Conservation (phyloP, 2,888 invertebrate genomes). For the Dryomyza anilis region DNA sequence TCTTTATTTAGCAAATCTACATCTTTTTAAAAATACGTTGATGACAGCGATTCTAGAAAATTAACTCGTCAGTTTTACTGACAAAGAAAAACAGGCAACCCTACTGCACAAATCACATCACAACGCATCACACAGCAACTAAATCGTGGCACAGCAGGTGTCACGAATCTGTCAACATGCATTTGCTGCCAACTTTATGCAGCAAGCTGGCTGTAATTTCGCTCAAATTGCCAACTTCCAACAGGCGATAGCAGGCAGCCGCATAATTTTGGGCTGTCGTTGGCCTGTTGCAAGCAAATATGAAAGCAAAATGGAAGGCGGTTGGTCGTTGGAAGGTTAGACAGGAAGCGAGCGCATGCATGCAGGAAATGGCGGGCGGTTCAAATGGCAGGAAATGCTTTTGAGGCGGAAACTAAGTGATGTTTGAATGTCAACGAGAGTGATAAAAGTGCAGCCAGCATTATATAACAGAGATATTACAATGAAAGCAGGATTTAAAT, state of each 20-base stretch:
- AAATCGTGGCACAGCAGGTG: conserved; percentile 7
- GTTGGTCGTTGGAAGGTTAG: too few relatives aligned
- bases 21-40: too few relatives aligned
- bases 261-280: not conserved
- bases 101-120: conserved; percentile 13
- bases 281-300: not conserved
- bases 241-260: not conserved
- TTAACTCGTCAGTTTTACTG: too few relatives aligned
- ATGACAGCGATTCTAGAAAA: too few relatives aligned
- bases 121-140: not conserved
- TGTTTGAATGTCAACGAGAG: not conserved
- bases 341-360: too few relatives aligned
- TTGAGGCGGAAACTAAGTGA: conserved; percentile 13
- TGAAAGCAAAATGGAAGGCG: not conserved
- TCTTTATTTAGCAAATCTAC: too few relatives aligned
- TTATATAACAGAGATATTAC: not conserved
- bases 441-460: not conserved
- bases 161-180: conserved; percentile 16
- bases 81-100: too few relatives aligned
- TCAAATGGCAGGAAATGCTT: conserved; percentile 16
- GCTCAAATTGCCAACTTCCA: not conserved
- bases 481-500: not conserved
- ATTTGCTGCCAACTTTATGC: conserved; percentile 4
- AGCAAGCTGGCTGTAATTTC: not conserved
- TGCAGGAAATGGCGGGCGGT: conserved; percentile 5